Evolutionary conservation across 2,797 vertebrate genomes (phyloP), one percentile per base, ranked within the genome.

Genomic region (Rhinatrema bivittatum): DNA sequence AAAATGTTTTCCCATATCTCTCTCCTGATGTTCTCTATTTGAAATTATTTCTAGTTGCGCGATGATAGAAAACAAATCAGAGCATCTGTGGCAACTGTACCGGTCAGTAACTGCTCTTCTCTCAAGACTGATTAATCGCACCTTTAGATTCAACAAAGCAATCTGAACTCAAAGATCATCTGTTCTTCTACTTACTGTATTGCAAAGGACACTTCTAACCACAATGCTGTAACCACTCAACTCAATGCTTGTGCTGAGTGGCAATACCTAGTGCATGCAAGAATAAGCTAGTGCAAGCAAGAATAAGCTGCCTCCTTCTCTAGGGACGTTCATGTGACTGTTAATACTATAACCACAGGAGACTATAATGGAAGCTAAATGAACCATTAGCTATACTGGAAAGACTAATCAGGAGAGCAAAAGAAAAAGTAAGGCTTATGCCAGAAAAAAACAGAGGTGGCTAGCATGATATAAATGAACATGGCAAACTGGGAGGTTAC

Each of bases 271-370:
- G n/a, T n/a, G n/a, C n/a, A n/a, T n/a, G 18, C 28, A 44, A 25
- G 38, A 56, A 14, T 3, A 33, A 44, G 39, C 5, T 4, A n/a
- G n/a, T n/a, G n/a, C n/a, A n/a, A 48, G 18, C 28, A 44, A 25
- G 38, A 56, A 14, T 3, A 33, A 44, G 39, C 5, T 4, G 1
- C 14, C 44, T 17, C 8, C 2, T 41, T 32, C 32, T 21, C n/a
- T 7, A n/a, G 15, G 55, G 25, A 62, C 58, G 46, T n/a, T 24
- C 9, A 2, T 3, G 21, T n/a, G 13, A 54, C 53, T 10, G n/a
- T 33, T 49, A 48, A 39, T 38, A 29, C 13, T 39, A 19, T 32
- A 51, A 42, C 32, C 36, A 17, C 1, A 32, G 26, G 23, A 23
- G 18, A 32, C 22, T 35, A 18, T 1, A 13, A 10, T 38, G 38